Evolutionary conservation across 2,797 vertebrate genomes (phyloP), one percentile per base, ranked within the genome.

Genomic region (Vultur gryphus): DNA sequence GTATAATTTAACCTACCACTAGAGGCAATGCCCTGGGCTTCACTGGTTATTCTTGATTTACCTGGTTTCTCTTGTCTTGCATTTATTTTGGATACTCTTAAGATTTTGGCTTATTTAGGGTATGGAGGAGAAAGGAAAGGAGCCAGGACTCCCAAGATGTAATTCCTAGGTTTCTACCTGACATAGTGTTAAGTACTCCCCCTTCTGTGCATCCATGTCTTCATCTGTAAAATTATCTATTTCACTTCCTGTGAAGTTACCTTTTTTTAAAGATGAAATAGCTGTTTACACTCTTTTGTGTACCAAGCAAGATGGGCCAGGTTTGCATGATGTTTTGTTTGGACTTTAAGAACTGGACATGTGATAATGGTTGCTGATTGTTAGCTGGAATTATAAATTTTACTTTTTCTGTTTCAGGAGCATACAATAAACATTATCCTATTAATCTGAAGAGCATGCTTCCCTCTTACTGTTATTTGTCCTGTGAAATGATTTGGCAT

Each of bases 401-500:
- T 26, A 25, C 62, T 80, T 61, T n/a, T 64, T 33, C 81, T 78
- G 48, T 82, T 90, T 87, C 15, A 13, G 75, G 82, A 92, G 43
- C 44, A 28, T 58, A 46, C 43, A 87, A 79, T 48, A 87, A 95
- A 78, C 76, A 89, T 65, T 65, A 69, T 24, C 72, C 48, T 33
- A 75, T 94, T 80, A 91, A 88, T 82, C 49, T 49, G 6, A 77
- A 95, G 89, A 94, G 77, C 83, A 6, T 37, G 51, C 70, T 87
- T 89, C 57, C 81, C 83, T 79, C n/a, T 86, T 62, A 80, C 52
- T 76, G 14, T 77, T 96, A 89, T 92, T 97, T 96, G 81, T 95
- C 97, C 94, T 62, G 52, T 29, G 55, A 87, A 95, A 92, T 93
- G 88, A 92, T 84, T 97, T 91, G 94, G 93, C 95, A 89, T 96